Conservation (phyloP, 2,797 vertebrate genomes). For the Naso thynnoides region DNA sequence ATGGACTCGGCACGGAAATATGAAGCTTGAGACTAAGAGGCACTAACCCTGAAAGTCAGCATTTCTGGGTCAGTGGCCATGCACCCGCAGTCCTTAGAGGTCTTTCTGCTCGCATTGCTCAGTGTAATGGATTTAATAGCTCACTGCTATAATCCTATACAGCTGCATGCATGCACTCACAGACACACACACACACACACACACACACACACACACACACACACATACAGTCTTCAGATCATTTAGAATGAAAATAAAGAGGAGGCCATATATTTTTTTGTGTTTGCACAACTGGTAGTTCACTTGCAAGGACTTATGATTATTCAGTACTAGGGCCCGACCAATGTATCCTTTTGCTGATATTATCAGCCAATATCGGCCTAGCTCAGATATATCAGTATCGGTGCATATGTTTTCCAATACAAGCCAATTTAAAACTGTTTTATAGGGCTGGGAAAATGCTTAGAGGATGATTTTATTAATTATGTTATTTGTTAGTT, state of each 20-base stretch:
- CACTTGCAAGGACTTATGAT: conserved; percentile 23
- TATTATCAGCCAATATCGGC: too few species aligned
- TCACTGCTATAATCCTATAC: conserved; percentile 39
- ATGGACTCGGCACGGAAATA: conserved; percentile 64
- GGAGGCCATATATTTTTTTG: too few species aligned
- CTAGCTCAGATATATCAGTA: too few species aligned
- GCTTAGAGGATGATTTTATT: too few species aligned
- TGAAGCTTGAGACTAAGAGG: conserved; percentile 53
- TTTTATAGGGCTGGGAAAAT: too few species aligned
- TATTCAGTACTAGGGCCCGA: conserved; percentile 38
- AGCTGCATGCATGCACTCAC: conserved; percentile 5
- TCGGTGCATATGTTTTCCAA: too few species aligned
- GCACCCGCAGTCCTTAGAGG: conserved; percentile 39
- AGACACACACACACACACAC: conserved; percentile 13
- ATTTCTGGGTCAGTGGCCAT: conserved; percentile 71
- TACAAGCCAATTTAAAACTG: too few species aligned
- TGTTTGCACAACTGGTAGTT: too few species aligned
- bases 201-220: too few species aligned
- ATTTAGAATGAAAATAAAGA: conserved; percentile 30
- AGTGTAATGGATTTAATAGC: conserved; percentile 63
- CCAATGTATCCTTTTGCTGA: too few species aligned
- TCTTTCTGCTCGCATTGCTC: conserved; percentile 56
- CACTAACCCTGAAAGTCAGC: conserved; percentile 68
- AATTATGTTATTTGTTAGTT: too few species aligned
- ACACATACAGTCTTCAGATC: conserved; percentile 8